Evolutionary conservation across 2,113 vertebrate genomes (phyloP), one percentile per base, ranked within the genome.

Genomic region (Halcyon senegalensis): DNA sequence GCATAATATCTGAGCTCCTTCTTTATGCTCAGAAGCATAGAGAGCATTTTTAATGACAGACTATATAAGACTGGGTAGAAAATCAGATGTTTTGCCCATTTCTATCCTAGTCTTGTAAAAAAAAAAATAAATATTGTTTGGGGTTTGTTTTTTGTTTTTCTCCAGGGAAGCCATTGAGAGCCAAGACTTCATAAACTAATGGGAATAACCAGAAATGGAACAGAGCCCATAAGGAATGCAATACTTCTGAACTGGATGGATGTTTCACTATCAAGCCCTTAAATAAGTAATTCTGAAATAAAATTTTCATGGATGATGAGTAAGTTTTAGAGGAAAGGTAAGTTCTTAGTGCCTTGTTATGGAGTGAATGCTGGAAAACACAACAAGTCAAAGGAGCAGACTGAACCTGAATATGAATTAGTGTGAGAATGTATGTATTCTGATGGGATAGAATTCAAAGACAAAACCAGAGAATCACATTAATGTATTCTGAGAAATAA

Each of bases 211-310:
- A 46, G 44, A 89, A 75, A 76, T 48, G 70, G n/a, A 87, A 79
- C 55, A 39, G 48, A 76, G 7, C 25, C 74, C 78, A 75, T 82
- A 85, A 93, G 60, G 68, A 63, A 95, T 82, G 69, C 25, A 68
- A 24, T 64, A 59, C 39, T 66, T 87, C 53, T 64, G 58, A 85
- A 64, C 43, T 59, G 75, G 66, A 72, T 27, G 67, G 64, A 76
- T 51, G 20, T 89, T 87, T 85, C 70, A 64, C 27, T 79, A 94
- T 10, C 94, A 67, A 90, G n/a, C n/a, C 51, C 39, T 91, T 87
- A 89, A 95, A 94, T 89, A 97, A 89, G 50, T 82, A 62, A 93
- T 91, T 93, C 10, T 70, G 11, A 79, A 82, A 95, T 87, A 11
- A 85, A 93, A 78, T 84, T 89, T 95, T 95, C 84, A 94, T 93